Conservation (phyloP, 2,888 invertebrate genomes). For the Drosophila testacea region DNA sequence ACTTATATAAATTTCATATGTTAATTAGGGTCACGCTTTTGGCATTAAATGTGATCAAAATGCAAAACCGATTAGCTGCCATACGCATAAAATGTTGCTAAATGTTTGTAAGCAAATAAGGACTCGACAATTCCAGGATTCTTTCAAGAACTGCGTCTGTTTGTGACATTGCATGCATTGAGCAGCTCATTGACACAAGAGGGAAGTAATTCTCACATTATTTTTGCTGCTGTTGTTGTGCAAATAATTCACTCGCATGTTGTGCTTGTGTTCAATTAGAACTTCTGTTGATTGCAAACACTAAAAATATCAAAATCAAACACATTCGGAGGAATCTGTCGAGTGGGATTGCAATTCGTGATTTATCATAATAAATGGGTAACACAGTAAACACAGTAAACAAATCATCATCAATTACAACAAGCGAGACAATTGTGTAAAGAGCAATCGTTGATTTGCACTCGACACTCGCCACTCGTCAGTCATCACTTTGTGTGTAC, state of each 20-base stretch:
- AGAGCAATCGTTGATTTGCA: conserved; percentile 59
- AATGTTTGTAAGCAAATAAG: conserved; percentile 75
- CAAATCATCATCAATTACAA: conserved; percentile 77
- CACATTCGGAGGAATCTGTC: conserved; percentile 16
- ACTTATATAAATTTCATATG: conserved; percentile 58
- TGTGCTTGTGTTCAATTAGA: conserved; percentile 76
- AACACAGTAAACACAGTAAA: conserved; percentile 47
- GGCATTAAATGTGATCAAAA: conserved; percentile 72
- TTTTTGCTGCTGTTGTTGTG: conserved; percentile 45
- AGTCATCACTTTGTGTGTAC: conserved; percentile 46
- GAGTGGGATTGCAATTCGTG: conserved; percentile 43
- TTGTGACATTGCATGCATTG: conserved; percentile 54
- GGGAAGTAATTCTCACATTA: conserved; percentile 3
- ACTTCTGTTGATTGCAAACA: conserved; percentile 69
- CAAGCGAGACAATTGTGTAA: conserved; percentile 42
- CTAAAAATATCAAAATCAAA: conserved; percentile 77
- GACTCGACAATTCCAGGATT: conserved; percentile 10
- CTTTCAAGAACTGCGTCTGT: conserved; percentile 14
- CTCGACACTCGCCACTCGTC: conserved; percentile 38
- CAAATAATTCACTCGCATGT: conserved; percentile 63
- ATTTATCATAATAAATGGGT: conserved; percentile 81
- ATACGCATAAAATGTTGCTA: conserved; percentile 67
- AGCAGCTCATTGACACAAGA: conserved; percentile 36
- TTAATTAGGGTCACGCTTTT: conserved; percentile 78
- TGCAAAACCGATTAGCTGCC: conserved; percentile 73